Evolutionary conservation across 2,113 vertebrate species (phyloP), one percentile per base, ranked within the genome.

Genomic region (Penelope pileata): DNA sequence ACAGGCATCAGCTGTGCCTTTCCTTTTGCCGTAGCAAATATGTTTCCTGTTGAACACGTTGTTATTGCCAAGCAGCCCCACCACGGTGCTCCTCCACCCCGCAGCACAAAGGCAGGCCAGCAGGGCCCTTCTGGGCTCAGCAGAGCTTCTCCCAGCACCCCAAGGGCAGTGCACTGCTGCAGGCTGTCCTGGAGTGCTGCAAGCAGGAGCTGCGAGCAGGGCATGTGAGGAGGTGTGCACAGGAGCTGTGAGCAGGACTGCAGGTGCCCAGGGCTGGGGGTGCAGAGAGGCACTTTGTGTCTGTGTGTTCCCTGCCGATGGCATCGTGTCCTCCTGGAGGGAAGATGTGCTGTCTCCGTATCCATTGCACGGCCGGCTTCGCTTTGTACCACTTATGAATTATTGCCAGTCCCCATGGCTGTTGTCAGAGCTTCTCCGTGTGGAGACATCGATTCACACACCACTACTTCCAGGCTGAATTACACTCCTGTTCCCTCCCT

Each of bases 331-430:
- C 60, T 82, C 48, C 64, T 22, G 6, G 23, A 89, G 66, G 34
- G 27, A 60, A 47, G 4, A 6, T 1, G 0, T 30, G 70, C 42
- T 72, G 48, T 17, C 86, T 69, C 79, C 26, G 12, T 67, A 53
- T 81, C 88, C 63, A 0, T 68, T 54, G 66, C 83, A 60, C 0
- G 9, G 40, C 67, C 88, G 72, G 72, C 64, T 78, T 78, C 16
- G 0, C 69, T 94, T 78, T 68, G 51, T 83, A 23, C 48, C 23
- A 4, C 56, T 91, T n/a, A 86, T 74, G 69, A 93, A 88, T 95
- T 91, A 93, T 74, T 94, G n/a, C 90, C 88, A 40, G 59, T 36
- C 58, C 84, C 67, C 16, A 26, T 59, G 63, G 84, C 87, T 87
- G 42, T 21, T 81, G 43, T 58, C 53, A 88, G 79, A 6, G 3